Conservation (phyloP, 1,140 invertebrate genomes). For the Euura lappo region DNA sequence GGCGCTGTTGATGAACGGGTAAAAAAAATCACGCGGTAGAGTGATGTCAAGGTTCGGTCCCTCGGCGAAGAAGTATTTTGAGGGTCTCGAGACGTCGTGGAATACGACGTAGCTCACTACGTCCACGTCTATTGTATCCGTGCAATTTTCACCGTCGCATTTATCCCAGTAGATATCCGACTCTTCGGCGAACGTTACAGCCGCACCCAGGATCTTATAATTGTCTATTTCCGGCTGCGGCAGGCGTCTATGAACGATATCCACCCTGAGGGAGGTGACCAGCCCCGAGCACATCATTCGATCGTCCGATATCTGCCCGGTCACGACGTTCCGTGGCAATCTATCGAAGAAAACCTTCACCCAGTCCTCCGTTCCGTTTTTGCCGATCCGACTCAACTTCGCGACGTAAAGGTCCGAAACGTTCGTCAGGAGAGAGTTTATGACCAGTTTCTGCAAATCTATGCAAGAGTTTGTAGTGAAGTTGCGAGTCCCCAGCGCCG, state of each 20-base stretch:
- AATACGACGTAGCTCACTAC: conserved; percentile 64
- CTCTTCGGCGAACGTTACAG: conserved; percentile 45
- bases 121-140: conserved; percentile 38
- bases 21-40: conserved; percentile 75
- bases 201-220: conserved; percentile 51
- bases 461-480: conserved; percentile 55
- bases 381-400: conserved; percentile 65
- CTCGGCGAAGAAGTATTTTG: conserved; percentile 62
- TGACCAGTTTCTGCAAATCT: conserved; percentile 56
- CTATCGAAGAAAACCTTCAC: conserved; percentile 57
- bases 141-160: conserved; percentile 40
- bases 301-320: conserved; percentile 37
- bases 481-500: conserved; percentile 39
- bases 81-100: conserved; percentile 64
- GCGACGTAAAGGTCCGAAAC: conserved; percentile 58
- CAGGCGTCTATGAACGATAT: conserved; percentile 57
- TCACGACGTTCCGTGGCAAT: conserved; percentile 39
- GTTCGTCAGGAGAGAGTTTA: conserved; percentile 47
- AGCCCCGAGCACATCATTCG: conserved; percentile 53
- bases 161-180: conserved; percentile 46
- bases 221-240: conserved; percentile 45
- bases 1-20: conserved; percentile 62
- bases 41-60: conserved; percentile 67
- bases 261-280: conserved; percentile 59
- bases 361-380: conserved; percentile 61